phyloP scores from a whole-genome alignment of 2,113 vertebrate genomes.

The Dolichotis patagonum region DNA sequence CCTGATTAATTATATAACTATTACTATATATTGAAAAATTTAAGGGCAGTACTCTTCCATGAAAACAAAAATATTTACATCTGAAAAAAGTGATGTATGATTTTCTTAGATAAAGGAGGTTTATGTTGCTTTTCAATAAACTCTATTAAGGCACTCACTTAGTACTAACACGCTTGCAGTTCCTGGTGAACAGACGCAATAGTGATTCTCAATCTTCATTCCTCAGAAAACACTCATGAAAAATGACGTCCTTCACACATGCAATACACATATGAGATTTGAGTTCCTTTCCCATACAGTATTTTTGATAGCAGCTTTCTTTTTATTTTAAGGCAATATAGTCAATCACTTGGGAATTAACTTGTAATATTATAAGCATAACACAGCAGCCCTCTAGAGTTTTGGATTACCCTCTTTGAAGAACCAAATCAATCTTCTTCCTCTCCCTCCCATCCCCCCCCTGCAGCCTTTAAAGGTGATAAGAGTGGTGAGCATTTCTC shows the following conservation, averaged over 20 bases:
- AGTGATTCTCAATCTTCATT: background rate
- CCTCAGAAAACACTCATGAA: background rate
- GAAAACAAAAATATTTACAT: conserved; percentile 17
- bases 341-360: background rate
- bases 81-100: background rate
- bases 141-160: background rate
- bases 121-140: background rate
- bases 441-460: background rate
- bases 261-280: background rate
- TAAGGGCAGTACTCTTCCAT: background rate
- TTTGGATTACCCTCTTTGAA: background rate
- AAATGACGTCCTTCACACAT: background rate
- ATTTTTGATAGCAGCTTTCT: background rate
- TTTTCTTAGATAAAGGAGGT: background rate
- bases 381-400: background rate
- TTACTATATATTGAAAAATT: background rate
- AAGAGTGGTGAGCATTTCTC: background rate
- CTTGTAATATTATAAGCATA: background rate
- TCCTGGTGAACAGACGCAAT: background rate
- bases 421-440: background rate
- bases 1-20: conserved; percentile 30
- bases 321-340: background rate
- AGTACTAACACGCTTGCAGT: background rate
- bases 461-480: background rate
- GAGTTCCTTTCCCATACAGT: background rate